A percentile compares a stretch with the other conserved stretches of the same genome.
phyloP scores from a whole-genome alignment of 1,140 invertebrate genomes.

The Leptinotarsa texana region DNA sequence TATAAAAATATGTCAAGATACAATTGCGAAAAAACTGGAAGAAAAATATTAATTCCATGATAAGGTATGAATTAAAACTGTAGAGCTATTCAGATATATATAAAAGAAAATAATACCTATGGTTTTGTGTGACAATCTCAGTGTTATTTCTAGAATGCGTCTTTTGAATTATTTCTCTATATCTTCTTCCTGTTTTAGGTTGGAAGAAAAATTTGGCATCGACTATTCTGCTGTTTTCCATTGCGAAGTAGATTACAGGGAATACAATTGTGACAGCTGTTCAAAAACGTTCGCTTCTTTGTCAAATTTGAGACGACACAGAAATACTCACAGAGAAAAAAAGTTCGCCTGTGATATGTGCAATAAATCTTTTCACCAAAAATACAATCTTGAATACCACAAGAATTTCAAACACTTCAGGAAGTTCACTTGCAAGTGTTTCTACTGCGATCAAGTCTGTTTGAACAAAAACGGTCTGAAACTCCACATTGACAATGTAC shows the following conservation, averaged over 20 bases:
- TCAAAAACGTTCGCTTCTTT: background rate
- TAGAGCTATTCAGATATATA: too few species aligned
- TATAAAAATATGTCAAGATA: too few species aligned
- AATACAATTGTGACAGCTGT: slow-evolving; percentile 9
- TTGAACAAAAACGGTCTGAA: slow-evolving; percentile 23
- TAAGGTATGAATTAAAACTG: too few species aligned
- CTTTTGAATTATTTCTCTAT: background rate
- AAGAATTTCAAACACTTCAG: slow-evolving; percentile 50
- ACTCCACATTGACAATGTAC: slow-evolving; percentile 25
- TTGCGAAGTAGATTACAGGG: slow-evolving; percentile 15
- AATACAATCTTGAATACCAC: slow-evolving; percentile 50
- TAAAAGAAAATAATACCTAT: too few species aligned
- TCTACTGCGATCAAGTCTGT: slow-evolving; percentile 18
- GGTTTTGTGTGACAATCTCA: too few species aligned
- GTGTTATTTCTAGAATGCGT: too few species aligned
- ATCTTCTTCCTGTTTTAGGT: slow-evolving; percentile 9
- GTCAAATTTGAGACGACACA: slow-evolving; percentile 3
- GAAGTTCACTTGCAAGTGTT: slow-evolving; percentile 9
- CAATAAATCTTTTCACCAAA: slow-evolving; percentile 70
- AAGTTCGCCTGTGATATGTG: slow-evolving; percentile 66
- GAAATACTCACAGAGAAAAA: background rate
- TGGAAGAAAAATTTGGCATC: background rate
- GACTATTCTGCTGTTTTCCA: slow-evolving; percentile 9
- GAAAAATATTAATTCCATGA: too few species aligned
- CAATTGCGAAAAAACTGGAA: too few species aligned